Base-by-base conservation (phyloP, 2,888 invertebrate species). In the Chrysodeixis includens region DNA sequence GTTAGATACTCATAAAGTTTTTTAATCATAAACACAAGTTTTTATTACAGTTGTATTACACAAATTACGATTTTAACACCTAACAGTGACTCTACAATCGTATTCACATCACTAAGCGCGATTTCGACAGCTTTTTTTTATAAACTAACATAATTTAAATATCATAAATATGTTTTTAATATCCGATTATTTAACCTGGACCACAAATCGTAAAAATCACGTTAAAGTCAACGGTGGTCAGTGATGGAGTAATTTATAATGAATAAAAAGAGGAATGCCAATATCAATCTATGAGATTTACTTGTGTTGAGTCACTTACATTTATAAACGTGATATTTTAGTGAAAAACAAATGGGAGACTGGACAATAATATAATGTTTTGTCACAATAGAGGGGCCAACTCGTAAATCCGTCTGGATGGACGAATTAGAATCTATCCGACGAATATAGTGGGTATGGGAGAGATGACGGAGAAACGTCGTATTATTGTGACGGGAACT, bases 361-460 rank as follows among this genome's bases (percentile, higher is more conserved):
- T 60, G 63, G 81, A 85, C 84, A 84, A 89, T 88, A 87, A 89
- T 88, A 86, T 88, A 86, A 87, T 84, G 83, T 85, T 86, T 85
- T 83, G 87, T 87, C 89, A 93, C 93, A 93, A 93, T 93, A 87
- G 90, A 83, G 72, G 49, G 67, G 77, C 69, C 30, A 51, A 64
- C 46, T 78, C 81, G 84, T 93, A 93, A 93, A 93, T 93, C 92
- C 89, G 90, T 93, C 91, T 70, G 12, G 70, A 59, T 64, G 69
- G 73, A 76, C 68, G 86, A 88, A 90, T 90, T 90, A 91, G 90
- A 89, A 86, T 83, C 83, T 83, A 86, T 87, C 84, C 81, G 79
- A 84, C n/a, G n/a, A n/a, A n/a, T n/a, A n/a, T n/a, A n/a, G 83
- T 83, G 85, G 86, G 84, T 86, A 86, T 73, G 74, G 81, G 79